phyloP scores from a whole-genome alignment of 2,113 vertebrate species.

The Lota lota region DNA sequence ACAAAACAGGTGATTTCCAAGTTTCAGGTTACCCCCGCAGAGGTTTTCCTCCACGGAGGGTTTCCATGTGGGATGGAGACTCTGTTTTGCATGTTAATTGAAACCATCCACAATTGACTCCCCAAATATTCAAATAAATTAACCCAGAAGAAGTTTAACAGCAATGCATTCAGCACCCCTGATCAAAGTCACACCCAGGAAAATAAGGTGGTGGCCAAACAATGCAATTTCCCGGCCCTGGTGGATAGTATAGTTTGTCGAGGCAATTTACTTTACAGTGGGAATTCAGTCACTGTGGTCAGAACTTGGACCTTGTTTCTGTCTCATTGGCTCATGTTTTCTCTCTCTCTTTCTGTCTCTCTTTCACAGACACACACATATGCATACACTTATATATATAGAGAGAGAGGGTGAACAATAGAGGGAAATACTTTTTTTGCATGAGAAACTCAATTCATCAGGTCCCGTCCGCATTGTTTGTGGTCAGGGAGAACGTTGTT shows the following conservation, averaged over 20 bases:
- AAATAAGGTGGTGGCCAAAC: slow-evolving; percentile 35
- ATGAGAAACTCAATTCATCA: neutral
- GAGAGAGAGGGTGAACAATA: too few relatives aligned
- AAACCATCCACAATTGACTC: too few relatives aligned
- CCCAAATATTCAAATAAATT: too few relatives aligned
- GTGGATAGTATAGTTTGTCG: slow-evolving; percentile 43
- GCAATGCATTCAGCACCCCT: too few relatives aligned
- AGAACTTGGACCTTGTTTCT: neutral
- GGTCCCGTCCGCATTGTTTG: neutral
- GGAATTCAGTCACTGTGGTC: slow-evolving; percentile 6
- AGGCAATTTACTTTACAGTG: slow-evolving; percentile 14
- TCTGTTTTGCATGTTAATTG: too few relatives aligned
- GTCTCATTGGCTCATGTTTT: neutral
- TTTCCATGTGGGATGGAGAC: too few relatives aligned
- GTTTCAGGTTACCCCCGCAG: too few relatives aligned
- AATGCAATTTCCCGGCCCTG: slow-evolving; percentile 39
- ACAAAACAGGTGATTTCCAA: slow-evolving; percentile 12
- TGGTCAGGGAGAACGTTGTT: neutral
- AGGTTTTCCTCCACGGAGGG: too few relatives aligned
- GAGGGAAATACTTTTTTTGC: too few relatives aligned
- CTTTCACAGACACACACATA: neutral
- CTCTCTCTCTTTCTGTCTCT: slow-evolving; percentile 1
- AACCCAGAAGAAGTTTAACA: too few relatives aligned
- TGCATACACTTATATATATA: neutral
- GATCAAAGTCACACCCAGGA: slow-evolving; percentile 13